Evolutionary conservation across 2,113 vertebrate species (phyloP).

Genomic region (Marcusenius ussheri): DNA sequence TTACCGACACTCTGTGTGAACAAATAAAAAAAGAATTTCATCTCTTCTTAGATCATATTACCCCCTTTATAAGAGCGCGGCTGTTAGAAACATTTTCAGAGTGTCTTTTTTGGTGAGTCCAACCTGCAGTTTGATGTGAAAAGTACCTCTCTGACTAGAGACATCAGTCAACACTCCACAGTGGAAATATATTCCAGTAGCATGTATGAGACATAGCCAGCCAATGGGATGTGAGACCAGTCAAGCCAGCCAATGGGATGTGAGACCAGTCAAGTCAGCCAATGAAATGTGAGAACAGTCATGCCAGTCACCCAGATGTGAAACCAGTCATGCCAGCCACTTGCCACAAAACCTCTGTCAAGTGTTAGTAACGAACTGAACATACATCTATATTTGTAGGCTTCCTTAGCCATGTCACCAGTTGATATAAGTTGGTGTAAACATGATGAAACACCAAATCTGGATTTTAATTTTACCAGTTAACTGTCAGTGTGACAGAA

Average conservation of each 20-base stretch:
- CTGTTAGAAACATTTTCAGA: not conserved
- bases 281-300: not conserved
- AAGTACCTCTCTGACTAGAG: not conserved
- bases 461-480: not conserved
- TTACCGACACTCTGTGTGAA: not conserved
- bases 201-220: not conserved
- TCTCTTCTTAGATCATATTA: not conserved
- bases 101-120: not conserved
- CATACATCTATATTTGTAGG: not conserved
- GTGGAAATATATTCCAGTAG: not conserved
- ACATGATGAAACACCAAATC: not conserved
- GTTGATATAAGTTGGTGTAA: not conserved
- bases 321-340: not conserved
- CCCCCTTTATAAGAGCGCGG: not conserved
- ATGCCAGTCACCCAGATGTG: not conserved
- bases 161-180: not conserved
- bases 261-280: not conserved
- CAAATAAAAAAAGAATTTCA: not conserved
- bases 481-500: not conserved
- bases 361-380: not conserved
- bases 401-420: not conserved
- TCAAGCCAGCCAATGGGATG: not conserved
- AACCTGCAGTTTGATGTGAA: not conserved
- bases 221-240: not conserved
- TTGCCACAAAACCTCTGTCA: not conserved